phyloP scores from a whole-genome alignment of 2,113 vertebrate genomes.

The Chamaea fasciata region DNA sequence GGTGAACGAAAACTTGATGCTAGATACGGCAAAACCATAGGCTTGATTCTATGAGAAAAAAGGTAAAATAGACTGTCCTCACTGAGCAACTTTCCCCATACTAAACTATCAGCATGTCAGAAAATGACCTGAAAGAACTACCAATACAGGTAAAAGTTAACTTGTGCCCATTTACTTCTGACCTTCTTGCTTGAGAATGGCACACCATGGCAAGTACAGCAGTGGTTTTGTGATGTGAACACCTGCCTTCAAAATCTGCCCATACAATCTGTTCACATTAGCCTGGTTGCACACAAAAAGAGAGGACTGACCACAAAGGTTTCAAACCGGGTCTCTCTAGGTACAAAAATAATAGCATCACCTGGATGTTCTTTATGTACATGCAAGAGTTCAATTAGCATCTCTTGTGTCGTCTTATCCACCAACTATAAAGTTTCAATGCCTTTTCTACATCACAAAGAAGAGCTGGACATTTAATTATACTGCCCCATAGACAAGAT shows the following conservation, averaged over 20 bases:
- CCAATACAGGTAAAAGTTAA: background rate
- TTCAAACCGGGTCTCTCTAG: conserved; percentile 36
- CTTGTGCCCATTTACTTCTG: background rate
- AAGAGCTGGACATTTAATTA: conserved; percentile 2
- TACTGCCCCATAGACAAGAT: background rate
- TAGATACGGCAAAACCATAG: background rate
- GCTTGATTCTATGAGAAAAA: background rate
- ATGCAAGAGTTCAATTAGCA: conserved; percentile 10
- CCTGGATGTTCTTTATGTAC: conserved; percentile 15
- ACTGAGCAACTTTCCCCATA: background rate
- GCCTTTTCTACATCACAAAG: conserved; percentile 6
- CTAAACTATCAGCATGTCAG: background rate
- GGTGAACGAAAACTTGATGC: background rate
- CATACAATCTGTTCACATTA: conserved; percentile 34
- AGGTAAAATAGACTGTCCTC: background rate
- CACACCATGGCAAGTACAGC: background rate
- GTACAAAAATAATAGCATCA: conserved; percentile 60
- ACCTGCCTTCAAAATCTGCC: conserved; percentile 55
- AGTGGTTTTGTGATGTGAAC: conserved; percentile 29
- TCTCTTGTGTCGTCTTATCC: background rate
- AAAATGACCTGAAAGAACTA: background rate
- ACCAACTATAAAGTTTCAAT: background rate
- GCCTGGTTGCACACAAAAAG: background rate
- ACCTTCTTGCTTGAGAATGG: background rate
- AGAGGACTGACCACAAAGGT: conserved; percentile 4